Evolutionary conservation across 2,113 vertebrate species (phyloP).

Genomic region (Pelmatolapia mariae): DNA sequence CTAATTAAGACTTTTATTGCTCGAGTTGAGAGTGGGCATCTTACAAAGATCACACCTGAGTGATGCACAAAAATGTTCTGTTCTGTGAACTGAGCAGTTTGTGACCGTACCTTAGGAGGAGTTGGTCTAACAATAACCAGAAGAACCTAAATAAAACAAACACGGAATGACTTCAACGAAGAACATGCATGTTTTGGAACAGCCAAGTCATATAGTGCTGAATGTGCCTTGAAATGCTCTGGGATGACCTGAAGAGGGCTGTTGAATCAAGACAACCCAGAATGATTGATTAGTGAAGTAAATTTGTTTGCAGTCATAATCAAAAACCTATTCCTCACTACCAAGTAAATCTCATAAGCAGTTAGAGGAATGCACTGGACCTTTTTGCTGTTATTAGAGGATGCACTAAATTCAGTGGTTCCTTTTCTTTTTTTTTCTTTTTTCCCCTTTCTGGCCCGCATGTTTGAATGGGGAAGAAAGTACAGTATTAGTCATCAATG

Average conservation of each 20-base stretch:
- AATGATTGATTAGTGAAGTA: background rate
- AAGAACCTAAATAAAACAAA: background rate
- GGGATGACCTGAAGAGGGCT: background rate
- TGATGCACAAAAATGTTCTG: background rate
- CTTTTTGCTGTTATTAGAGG: background rate
- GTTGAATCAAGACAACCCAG: fast-evolving
- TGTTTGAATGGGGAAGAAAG: background rate
- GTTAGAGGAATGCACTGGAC: background rate
- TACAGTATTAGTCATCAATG: background rate
- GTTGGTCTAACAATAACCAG: background rate
- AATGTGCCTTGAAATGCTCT: background rate
- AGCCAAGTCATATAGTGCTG: background rate
- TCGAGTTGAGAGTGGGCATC: background rate
- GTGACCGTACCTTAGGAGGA: fast-evolving
- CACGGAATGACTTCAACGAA: fast-evolving
- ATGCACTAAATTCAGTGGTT: background rate
- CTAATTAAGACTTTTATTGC: background rate
- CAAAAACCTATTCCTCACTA: background rate
- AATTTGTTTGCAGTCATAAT: background rate
- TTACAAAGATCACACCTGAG: background rate
- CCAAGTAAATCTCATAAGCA: background rate
- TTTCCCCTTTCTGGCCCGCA: fast-evolving
- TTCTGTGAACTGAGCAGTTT: background rate
- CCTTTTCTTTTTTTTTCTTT: fast-evolving
- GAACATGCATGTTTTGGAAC: background rate